phyloP scores from a whole-genome alignment of 2,797 vertebrate species.

The Sebastes steindachneri region DNA sequence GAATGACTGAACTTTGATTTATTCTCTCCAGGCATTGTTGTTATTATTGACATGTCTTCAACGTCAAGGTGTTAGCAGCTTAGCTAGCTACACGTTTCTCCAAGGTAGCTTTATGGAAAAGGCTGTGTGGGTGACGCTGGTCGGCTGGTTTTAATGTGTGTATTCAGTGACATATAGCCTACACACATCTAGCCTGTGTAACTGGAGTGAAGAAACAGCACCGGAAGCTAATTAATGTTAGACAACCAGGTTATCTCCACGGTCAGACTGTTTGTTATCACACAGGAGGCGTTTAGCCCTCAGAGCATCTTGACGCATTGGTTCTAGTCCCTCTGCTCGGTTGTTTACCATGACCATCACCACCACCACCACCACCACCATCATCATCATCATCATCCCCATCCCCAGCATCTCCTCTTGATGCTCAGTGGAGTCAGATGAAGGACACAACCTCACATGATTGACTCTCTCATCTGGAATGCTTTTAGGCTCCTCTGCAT shows the following conservation, averaged over 20 bases:
- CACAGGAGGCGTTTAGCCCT: not conserved
- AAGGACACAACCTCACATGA: constrained; percentile 58
- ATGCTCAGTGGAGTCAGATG: constrained; percentile 58
- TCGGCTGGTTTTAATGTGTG: constrained; percentile 16
- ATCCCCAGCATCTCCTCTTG: constrained; percentile 35
- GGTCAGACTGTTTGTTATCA: not conserved
- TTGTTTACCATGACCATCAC: constrained; percentile 49
- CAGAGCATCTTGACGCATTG: constrained; percentile 38
- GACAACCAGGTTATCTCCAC: too few relatives aligned
- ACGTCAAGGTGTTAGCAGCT: not conserved
- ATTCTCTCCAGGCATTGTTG: not conserved
- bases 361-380: not conserved
- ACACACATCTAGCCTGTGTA: not conserved
- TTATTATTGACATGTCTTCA: not conserved
- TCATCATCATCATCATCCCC: too few relatives aligned
- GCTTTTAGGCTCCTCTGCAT: not conserved
- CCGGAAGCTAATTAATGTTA: too few relatives aligned
- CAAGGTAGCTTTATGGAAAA: not conserved
- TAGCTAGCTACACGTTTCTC: not conserved
- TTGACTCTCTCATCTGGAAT: not conserved
- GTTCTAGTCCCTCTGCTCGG: constrained; percentile 1
- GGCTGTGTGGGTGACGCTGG: constrained; percentile 1
- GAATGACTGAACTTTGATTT: constrained; percentile 56
- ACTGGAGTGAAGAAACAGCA: constrained; percentile 2
- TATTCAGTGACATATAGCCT: not conserved